Conservation (phyloP, 2,113 vertebrate genomes). For the Athene noctua region DNA sequence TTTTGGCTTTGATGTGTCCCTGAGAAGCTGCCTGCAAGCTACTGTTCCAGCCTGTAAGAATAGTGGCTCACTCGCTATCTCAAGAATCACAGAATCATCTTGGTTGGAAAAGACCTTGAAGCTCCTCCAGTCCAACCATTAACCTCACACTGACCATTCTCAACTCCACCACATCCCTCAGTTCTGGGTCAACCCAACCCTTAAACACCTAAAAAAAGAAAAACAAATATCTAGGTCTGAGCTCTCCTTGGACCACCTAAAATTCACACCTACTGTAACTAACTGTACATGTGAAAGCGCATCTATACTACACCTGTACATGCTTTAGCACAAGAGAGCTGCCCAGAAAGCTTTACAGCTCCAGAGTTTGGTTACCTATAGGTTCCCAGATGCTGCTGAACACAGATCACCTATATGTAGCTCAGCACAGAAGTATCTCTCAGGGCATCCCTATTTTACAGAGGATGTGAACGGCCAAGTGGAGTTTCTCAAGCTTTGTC, state of each 20-base stretch:
- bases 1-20: not conserved
- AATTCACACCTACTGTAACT: not conserved
- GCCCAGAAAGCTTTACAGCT: not conserved
- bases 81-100: not conserved
- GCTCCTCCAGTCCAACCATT: no score
- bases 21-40: not conserved
- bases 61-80: not conserved
- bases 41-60: not conserved
- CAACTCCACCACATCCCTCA: no score
- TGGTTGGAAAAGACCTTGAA: no score
- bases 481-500: not conserved
- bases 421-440: not conserved
- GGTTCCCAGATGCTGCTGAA: not conserved
- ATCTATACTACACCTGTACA: not conserved
- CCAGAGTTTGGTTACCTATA: not conserved
- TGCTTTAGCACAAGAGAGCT: not conserved
- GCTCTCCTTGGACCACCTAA: not conserved
- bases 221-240: not conserved
- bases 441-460: not conserved
- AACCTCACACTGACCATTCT: no score
- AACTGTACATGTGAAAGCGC: accelerated
- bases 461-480: not conserved
- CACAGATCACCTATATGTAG: not conserved
- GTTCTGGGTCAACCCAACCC: no score
- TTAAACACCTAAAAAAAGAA: not conserved